Evolutionary conservation across 2,113 vertebrate species (phyloP), one percentile per base, ranked within the genome.

Genomic region (Dromiciops gliroides): DNA sequence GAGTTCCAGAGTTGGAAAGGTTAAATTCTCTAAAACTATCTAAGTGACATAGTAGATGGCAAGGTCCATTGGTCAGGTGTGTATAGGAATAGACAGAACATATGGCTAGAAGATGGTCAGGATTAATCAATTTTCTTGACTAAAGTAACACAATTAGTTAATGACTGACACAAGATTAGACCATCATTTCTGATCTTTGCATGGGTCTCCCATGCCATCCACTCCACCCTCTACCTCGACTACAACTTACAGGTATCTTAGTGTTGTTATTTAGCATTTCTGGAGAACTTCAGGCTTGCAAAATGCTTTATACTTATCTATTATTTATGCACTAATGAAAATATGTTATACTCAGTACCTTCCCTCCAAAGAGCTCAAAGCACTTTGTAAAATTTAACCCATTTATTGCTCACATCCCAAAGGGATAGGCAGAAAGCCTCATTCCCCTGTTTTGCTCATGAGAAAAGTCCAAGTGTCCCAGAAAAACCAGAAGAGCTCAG

Each of bases 361-460:
- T 97, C 95, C 96, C 97, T 97, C 98, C 95, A 97, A 97, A 97
- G 98, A 97, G 95, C 93, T 97, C 97, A 95, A 95, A 98, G 98
- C 97, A 97, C 97, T 98, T 98, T 98, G 97, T 98, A 98, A 98
- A 98, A 94, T 96, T 98, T 98, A 98, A 97, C 97, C 97, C 97
- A 95, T 96, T 98, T 96, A 94, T 95, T 96, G 94, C 24, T 95
- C 97, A 8, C 0, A 5, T 96, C 97, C 97, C 97, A 90, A 0
- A 16, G 96, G 97, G 95, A 92, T 90, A 49, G 52, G 94, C 93
- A 96, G 96, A 97, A 96, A 97, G 91, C 95, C 96, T 97, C 95
- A 96, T 92, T 94, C 52, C 52, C 92, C 50, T 75, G 83, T 92
- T 95, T 92, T 97, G 94, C 96, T 96, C 96, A 97, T 97, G 97